phyloP scores from a whole-genome alignment of 2,797 vertebrate genomes.

The Podarcis siculus region DNA sequence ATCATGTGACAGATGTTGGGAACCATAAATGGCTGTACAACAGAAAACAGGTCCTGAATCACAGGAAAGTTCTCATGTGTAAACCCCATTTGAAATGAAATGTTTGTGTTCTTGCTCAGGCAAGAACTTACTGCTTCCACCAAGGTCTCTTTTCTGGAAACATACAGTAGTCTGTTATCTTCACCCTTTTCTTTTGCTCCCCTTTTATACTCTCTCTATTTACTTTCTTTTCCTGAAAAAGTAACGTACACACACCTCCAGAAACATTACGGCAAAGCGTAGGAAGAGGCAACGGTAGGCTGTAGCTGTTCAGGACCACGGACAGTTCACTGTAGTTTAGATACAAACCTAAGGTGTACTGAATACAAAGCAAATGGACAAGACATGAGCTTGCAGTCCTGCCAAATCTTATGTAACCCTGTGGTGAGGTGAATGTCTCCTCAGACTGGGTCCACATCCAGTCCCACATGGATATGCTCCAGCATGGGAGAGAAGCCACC shows the following conservation, averaged over 20 bases:
- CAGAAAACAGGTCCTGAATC: background rate
- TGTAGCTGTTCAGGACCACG: background rate
- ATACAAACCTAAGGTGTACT: too few species aligned
- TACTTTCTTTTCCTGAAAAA: background rate
- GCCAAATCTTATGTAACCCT: background rate
- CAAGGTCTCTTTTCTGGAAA: background rate
- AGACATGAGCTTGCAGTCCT: background rate
- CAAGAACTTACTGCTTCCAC: background rate
- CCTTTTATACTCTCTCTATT: background rate
- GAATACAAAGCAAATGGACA: background rate
- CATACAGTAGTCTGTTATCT: background rate
- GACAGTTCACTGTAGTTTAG: background rate
- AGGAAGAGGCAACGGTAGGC: background rate
- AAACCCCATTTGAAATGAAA: background rate
- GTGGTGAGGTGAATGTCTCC: background rate
- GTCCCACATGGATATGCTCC: background rate
- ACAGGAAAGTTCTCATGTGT: background rate
- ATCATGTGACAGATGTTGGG: background rate
- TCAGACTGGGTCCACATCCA: background rate
- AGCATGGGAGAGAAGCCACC: background rate
- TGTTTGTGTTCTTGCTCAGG: too few species aligned
- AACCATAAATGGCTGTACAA: background rate
- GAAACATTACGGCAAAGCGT: background rate
- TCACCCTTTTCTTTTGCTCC: background rate
- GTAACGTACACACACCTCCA: too few species aligned